A percentile compares a stretch with the other conserved stretches of the same genome.
These are phyloP conservation scores for Gryllus bimaculatus DNA, from an alignment of 1,140 invertebrate species.

Conservation along the genomic window DNA sequence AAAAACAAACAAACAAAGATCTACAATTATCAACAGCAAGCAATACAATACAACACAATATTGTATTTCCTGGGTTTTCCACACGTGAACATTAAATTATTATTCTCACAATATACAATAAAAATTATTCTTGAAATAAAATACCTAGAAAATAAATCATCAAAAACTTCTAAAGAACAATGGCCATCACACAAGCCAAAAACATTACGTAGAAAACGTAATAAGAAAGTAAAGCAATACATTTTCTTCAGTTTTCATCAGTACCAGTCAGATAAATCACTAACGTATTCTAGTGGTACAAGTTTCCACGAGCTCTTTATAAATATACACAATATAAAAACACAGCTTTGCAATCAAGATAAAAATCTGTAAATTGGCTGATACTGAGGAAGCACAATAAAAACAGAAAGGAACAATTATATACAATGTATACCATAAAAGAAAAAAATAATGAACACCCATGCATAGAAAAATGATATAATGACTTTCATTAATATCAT, in stretches of 20 bases:
- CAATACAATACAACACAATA: neutral
- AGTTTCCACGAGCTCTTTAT: neutral
- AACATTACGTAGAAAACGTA: neutral
- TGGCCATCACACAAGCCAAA: neutral
- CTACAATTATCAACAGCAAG: neutral
- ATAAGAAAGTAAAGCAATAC: neutral
- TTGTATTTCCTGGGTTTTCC: neutral
- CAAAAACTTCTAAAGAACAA: neutral
- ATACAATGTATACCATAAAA: neutral
- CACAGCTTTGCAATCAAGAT: neutral
- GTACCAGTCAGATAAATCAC: neutral
- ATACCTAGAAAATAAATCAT: neutral
- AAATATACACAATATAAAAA: neutral
- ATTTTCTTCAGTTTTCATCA: neutral
- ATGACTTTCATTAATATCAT: neutral
- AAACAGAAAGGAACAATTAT: slow-evolving; percentile 13
- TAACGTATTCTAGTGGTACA: neutral
- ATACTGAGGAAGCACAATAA: slow-evolving; percentile 6
- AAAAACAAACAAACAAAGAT: neutral
- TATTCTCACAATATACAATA: neutral
- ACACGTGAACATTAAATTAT: neutral
- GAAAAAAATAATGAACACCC: slow-evolving; percentile 2
- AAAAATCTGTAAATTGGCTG: neutral
- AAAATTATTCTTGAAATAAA: neutral
- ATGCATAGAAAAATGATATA: neutral